These are phyloP conservation scores for Cromileptes altivelis DNA, from an alignment of 2,113 vertebrate genomes.

Conservation along the genomic window DNA sequence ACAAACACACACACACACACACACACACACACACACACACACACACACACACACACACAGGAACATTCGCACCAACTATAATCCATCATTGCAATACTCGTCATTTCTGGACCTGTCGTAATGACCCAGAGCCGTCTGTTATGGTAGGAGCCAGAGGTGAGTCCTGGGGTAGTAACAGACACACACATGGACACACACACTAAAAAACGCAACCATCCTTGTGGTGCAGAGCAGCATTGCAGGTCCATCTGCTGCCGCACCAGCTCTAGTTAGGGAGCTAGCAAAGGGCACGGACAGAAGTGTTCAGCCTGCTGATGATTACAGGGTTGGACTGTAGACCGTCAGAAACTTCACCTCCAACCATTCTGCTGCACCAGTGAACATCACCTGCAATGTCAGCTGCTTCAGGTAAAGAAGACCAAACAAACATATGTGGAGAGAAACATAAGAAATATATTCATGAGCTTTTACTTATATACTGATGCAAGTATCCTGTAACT, in stretches of 20 bases:
- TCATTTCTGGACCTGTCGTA: slow-evolving; percentile 53
- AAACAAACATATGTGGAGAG: not conserved
- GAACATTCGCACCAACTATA: slow-evolving; percentile 33
- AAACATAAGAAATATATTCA: slow-evolving; percentile 5
- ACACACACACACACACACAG: slow-evolving; percentile 25
- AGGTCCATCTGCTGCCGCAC: slow-evolving; percentile 50
- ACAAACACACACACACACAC: slow-evolving; percentile 12
- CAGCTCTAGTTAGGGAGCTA: slow-evolving; percentile 11
- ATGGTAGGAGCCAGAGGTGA: slow-evolving; percentile 61
- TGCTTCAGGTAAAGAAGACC: not conserved
- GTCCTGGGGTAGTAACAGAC: slow-evolving; percentile 33
- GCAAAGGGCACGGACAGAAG: slow-evolving; percentile 23
- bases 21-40: slow-evolving; percentile 23
- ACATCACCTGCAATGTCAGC: slow-evolving; percentile 12
- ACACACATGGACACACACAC: slow-evolving; percentile 21
- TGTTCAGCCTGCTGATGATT: slow-evolving; percentile 13
- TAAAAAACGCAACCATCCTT: not conserved
- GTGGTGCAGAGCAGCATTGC: slow-evolving; percentile 38
- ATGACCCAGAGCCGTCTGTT: slow-evolving; percentile 60
- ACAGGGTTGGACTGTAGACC: not conserved
- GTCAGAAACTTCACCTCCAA: not conserved
- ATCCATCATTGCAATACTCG: slow-evolving; percentile 61
- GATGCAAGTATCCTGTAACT: slow-evolving; percentile 37
- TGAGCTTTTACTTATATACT: slow-evolving; percentile 18
- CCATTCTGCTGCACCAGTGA: not conserved